Conservation (phyloP, 2,113 vertebrate genomes). For the Callionymus lyra region DNA sequence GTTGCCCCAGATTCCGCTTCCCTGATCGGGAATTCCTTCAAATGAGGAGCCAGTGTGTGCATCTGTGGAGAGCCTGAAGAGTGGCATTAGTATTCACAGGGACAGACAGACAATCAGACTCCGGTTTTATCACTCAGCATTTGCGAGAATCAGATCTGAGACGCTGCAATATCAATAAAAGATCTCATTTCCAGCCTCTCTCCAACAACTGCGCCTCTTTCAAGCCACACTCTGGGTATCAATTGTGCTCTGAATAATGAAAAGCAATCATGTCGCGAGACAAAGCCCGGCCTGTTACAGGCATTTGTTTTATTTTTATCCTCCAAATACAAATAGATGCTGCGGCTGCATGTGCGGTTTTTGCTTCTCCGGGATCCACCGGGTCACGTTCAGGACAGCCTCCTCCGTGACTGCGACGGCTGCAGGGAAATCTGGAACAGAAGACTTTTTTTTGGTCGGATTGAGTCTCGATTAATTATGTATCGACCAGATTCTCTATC, state of each 20-base stretch:
- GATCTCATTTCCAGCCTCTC: slow-evolving; percentile 57
- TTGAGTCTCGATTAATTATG: slow-evolving; percentile 73
- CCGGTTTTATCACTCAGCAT: slow-evolving; percentile 49
- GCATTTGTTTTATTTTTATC: slow-evolving; percentile 63
- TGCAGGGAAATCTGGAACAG: slow-evolving; percentile 58
- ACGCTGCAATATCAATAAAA: slow-evolving; percentile 64
- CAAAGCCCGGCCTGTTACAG: slow-evolving; percentile 53
- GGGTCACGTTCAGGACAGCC: slow-evolving; percentile 49
- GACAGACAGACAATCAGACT: slow-evolving; percentile 54
- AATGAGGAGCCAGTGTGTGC: slow-evolving; percentile 5
- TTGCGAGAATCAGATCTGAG: slow-evolving; percentile 62
- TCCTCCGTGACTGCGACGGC: slow-evolving; percentile 34
- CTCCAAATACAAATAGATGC: slow-evolving; percentile 55
- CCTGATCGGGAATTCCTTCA: slow-evolving; percentile 9
- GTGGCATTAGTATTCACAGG: slow-evolving; percentile 51
- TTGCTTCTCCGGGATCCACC: slow-evolving; percentile 46
- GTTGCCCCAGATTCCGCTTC: slow-evolving; percentile 8
- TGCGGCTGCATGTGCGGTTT: slow-evolving; percentile 33
- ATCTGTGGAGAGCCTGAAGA: slow-evolving; percentile 13
- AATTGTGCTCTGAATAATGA: slow-evolving; percentile 66
- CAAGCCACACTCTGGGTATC: slow-evolving; percentile 62
- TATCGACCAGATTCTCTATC: slow-evolving; percentile 63
- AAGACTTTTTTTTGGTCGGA: slow-evolving; percentile 63
- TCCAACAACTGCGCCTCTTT: slow-evolving; percentile 61
- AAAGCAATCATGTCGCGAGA: slow-evolving; percentile 68